Percentiles rank a stretch among this genome's conserved stretches.
Evolutionary conservation across 2,888 invertebrate species (phyloP).

Genomic region (Hymenopus coronatus): DNA sequence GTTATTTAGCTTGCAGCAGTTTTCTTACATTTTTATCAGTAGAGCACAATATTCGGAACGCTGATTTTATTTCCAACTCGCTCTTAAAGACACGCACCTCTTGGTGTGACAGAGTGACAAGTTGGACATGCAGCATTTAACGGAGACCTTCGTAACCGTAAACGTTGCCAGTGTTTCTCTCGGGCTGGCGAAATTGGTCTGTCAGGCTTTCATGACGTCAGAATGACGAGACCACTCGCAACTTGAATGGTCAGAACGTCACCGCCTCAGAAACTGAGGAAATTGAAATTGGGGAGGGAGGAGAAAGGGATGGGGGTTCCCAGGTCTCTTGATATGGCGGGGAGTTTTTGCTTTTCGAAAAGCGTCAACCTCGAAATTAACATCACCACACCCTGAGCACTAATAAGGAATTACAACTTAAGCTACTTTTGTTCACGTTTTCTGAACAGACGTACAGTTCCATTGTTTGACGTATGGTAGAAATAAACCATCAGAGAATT

Average conservation of each 20-base stretch:
- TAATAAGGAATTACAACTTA: not conserved
- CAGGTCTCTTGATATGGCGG: not conserved
- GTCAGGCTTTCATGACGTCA: slow-evolving; percentile 29
- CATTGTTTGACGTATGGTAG: no score
- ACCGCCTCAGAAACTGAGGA: not conserved
- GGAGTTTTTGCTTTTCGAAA: not conserved
- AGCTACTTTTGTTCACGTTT: not conserved
- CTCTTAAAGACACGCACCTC: not conserved
- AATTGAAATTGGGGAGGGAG: not conserved
- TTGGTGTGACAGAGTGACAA: not conserved
- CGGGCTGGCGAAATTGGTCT: slow-evolving; percentile 31
- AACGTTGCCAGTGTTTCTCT: not conserved
- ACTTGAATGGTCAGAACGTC: slow-evolving; percentile 29
- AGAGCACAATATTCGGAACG: not conserved
- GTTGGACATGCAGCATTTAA: not conserved
- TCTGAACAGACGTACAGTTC: not conserved
- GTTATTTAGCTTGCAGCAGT: not conserved
- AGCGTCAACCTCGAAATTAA: not conserved
- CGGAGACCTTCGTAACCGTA: not conserved
- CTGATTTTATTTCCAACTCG: not conserved
- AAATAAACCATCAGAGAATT: no score
- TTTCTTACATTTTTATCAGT: not conserved
- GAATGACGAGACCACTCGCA: slow-evolving; percentile 18
- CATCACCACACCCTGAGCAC: not conserved
- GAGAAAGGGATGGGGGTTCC: not conserved